Base-by-base conservation (phyloP, 2,797 vertebrate genomes). In the Saguinus oedipus region DNA sequence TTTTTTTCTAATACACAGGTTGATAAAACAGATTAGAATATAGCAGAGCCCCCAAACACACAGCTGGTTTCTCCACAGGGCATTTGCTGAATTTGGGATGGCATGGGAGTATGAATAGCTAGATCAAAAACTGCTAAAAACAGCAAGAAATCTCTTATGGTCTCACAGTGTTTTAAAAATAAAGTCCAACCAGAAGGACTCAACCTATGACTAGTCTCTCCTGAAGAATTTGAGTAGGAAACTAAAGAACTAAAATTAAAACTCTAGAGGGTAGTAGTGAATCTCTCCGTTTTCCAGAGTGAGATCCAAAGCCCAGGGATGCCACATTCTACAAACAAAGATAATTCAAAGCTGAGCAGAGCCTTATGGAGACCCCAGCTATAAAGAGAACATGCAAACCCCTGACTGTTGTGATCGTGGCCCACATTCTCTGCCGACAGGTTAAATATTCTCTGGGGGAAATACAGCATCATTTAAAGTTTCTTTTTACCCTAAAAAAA, bases 271-370 rank as follows among this genome's bases (percentile, higher is more conserved):
- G 53, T 5, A 80, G 46, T 64, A 27, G 1, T 13, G 53, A 94
- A 48, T 72, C 75, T 88, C 26, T 78, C 75, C 70, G 1, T 44
- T 8, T 81, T 76, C 12, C 11, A 57, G 27, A 22, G 33, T 42
- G 83, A 88, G 59, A 79, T 88, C 15, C 83, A 72, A 82, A 55
- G 26, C 22, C 33, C 42, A 72, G 57, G 42, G 20, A 50, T 76
- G 30, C 22, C 11, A 42, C 46, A 94, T 79, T 83, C 82, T 36
- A 90, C 12, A 96, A 93, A 94, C 27, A 95, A 59, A 80, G 36
- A 50, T 76, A 42, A 42, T 30, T 64, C 33, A 22, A 22, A 83
- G 53, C 10, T 64, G 30, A 19, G 3, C 44, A 78, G 27, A 26
- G 61, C 39, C 61, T 76, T 84, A n/a, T 36, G 17, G 42, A 78